Evolutionary conservation across 1,140 invertebrate species (phyloP).

Genomic region (Monomorium pharaonis): DNA sequence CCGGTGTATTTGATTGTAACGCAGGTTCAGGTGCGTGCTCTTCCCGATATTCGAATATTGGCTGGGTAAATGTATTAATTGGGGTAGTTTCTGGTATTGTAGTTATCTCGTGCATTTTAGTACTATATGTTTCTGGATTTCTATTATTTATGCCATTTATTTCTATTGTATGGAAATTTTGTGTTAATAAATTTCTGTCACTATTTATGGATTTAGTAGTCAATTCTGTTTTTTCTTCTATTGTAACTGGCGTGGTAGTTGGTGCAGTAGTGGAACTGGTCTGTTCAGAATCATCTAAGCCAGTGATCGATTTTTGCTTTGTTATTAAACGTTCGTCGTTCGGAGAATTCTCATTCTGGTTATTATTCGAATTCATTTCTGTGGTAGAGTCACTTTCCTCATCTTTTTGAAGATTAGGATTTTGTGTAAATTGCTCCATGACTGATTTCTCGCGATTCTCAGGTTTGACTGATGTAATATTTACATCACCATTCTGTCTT

Average conservation of each 20-base stretch:
- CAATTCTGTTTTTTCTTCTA: constrained; percentile 15
- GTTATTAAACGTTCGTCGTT: not conserved
- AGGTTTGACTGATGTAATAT: not conserved
- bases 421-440: not conserved
- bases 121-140: not conserved
- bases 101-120: constrained; percentile 17
- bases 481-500: not conserved
- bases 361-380: constrained; percentile 10
- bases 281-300: not conserved
- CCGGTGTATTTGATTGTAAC: not conserved
- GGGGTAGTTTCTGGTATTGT: not conserved
- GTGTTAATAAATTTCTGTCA: not conserved
- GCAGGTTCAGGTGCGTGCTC: not conserved
- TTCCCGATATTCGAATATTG: constrained; percentile 2
- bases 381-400: not conserved
- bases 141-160: constrained; percentile 25
- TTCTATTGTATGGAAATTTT: constrained; percentile 41
- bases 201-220: not conserved
- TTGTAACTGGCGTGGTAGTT: not conserved
- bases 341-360: not conserved
- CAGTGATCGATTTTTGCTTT: not conserved
- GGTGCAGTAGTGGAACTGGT: not conserved
- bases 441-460: not conserved
- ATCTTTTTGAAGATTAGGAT: not conserved
- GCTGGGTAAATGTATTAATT: not conserved